phyloP scores from a whole-genome alignment of 1,140 invertebrate species.

The Caenorhabditis inopinata region DNA sequence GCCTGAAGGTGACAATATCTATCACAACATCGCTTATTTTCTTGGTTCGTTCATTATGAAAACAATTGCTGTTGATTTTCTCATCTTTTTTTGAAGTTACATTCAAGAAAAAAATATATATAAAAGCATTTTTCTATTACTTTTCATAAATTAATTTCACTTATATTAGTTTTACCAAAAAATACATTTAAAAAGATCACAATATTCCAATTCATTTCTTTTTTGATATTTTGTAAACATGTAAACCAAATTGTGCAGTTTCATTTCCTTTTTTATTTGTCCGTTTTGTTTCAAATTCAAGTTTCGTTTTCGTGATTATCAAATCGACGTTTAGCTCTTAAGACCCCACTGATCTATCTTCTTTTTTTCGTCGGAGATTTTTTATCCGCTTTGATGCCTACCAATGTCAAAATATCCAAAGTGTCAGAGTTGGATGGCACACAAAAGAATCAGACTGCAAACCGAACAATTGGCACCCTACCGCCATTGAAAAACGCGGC shows the following conservation, averaged over 20 bases:
- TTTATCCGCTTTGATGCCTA: slow-evolving; percentile 17
- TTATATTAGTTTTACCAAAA: too few relatives aligned
- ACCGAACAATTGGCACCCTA: slow-evolving; percentile 29
- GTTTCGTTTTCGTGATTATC: background rate
- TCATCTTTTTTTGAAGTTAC: too few relatives aligned
- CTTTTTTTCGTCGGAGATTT: background rate
- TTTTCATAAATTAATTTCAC: too few relatives aligned
- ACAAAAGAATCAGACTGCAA: background rate
- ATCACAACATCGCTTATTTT: too few relatives aligned
- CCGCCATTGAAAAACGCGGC: slow-evolving; percentile 1
- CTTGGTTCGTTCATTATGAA: too few relatives aligned
- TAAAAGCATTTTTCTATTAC: too few relatives aligned
- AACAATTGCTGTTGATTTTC: too few relatives aligned
- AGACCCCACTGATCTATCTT: slow-evolving; percentile 30
- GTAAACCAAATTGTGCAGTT: too few relatives aligned
- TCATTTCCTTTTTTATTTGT: background rate
- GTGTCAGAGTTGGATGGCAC: slow-evolving; percentile 15
- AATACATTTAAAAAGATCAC: too few relatives aligned
- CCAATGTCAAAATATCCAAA: slow-evolving; percentile 33
- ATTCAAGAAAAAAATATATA: too few relatives aligned
- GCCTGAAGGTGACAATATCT: too few relatives aligned
- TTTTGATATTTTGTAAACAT: background rate
- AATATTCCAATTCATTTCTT: background rate
- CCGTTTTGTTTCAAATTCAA: background rate
- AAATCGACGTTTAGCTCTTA: slow-evolving; percentile 22